Evolutionary conservation across 2,797 vertebrate genomes (phyloP), one percentile per base, ranked within the genome.

Genomic region (Poeciliopsis paucimaculata): DNA sequence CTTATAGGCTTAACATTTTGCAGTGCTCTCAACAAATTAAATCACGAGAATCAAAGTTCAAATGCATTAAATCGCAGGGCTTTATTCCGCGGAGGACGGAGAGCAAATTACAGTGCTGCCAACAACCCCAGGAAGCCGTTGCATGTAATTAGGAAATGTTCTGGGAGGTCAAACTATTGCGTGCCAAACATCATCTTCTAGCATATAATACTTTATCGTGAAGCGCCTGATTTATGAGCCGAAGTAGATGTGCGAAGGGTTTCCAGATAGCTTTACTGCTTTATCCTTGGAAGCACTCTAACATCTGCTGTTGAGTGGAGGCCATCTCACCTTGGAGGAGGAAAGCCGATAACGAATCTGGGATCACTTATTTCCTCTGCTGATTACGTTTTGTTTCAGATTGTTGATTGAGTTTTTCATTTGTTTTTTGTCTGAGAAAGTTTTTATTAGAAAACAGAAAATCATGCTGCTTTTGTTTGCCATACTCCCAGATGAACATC

Each of bases 321-420:
- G 41, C 84, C 53, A 70, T 83, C 41, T 26, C 16, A 62, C 82
- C 75, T 66, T 34, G 76, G 78, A 77, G 76, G 77, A 78, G 82
- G 72, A 68, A 82, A 34, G 64, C 68, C 77, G 77, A 84, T 84
- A 86, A 88, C 64, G 31, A 87, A 88, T 36, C 79, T 64, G 28
- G 72, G 75, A 86, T 89, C 76, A 81, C 74, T 71, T 31, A 57
- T 23, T 82, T 66, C 36, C 72, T 81, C 73, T 72, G n/a, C 64
- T 62, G 55, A 79, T 74, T 79, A 83, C 86, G 84, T 72, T 75
- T 72, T 71, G 36, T 49, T 86, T 82, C 55, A 49, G 66, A 76
- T 73, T 57, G 68, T 79, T 76, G 51, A 70, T 43, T 26, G 70
- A 83, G 49, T 60, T 55, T 72, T 46, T 82, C 13, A 47, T 62